Percentiles rank a stretch among this genome's conserved stretches.
phyloP scores from a whole-genome alignment of 1,140 invertebrate species.

The Zaprionus ornatus region DNA sequence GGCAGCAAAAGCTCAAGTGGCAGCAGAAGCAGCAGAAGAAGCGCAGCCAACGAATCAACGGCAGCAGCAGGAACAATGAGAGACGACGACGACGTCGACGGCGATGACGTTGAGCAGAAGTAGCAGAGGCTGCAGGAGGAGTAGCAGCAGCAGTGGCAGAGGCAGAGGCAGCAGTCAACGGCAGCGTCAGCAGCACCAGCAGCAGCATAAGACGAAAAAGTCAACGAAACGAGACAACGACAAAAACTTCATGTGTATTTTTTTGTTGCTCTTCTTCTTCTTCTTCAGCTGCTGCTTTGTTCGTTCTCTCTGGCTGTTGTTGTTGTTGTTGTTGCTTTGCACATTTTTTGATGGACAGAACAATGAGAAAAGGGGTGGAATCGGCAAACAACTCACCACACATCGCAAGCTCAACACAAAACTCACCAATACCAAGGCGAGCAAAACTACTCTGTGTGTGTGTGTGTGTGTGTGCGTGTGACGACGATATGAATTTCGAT shows the following conservation, averaged over 20 bases:
- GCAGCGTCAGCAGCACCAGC: constrained; percentile 32
- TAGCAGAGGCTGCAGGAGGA: constrained; percentile 13
- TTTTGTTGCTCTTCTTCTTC: constrained; percentile 22
- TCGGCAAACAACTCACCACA: constrained; percentile 49
- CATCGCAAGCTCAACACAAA: constrained; percentile 3
- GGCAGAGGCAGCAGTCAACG: constrained; percentile 22
- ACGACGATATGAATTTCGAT: constrained; percentile 71
- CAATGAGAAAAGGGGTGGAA: constrained; percentile 83
- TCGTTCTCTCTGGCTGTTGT: constrained; percentile 22
- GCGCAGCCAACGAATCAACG: constrained; percentile 62
- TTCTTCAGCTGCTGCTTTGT: constrained; percentile 37
- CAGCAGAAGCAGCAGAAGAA: constrained; percentile 30
- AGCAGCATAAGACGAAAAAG: constrained; percentile 62
- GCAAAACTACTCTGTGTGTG: constrained; percentile 1
- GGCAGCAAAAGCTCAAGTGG: constrained; percentile 53
- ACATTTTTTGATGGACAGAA: constrained; percentile 80
- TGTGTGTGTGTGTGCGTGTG: constrained; percentile 39
- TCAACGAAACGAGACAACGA: constrained; percentile 61
- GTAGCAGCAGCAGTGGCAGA: constrained; percentile 7
- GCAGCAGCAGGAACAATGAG: constrained; percentile 62
- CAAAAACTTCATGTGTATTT: constrained; percentile 54
- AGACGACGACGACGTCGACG: constrained; percentile 36
- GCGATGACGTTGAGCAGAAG: constrained; percentile 45
- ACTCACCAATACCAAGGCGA: constrained; percentile 37
- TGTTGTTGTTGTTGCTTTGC: constrained; percentile 28